Evolutionary conservation across 1,140 invertebrate genomes (phyloP), one percentile per base, ranked within the genome.

Genomic region (Halictus rubicundus): DNA sequence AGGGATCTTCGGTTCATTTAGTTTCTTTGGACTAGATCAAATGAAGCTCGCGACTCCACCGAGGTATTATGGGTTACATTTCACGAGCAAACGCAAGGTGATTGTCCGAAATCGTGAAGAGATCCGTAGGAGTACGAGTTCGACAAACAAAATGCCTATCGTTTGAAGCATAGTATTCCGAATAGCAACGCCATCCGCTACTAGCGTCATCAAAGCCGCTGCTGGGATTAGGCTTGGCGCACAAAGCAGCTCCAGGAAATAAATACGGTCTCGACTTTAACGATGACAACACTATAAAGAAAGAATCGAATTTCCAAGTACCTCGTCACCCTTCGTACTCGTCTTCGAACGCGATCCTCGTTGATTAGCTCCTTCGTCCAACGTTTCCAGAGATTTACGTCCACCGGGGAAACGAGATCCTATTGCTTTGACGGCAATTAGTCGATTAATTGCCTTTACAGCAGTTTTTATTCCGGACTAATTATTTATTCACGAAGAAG

Each of bases 231-330:
- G 52, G 32, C 27, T n/a, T 60, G 73, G 25, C 32, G 19, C 16
- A 60, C 52, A 70, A 52, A 14, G 25, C 39, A 79, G 37, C 32
- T 64, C 74, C 61, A 82, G 66, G 81, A 64, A 57, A 57, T 81
- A 57, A 57, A 57, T 57, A 23, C 59, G 59, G 49, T 27, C 46
- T 37, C 68, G 64, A 49, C 54, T 78, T 80, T 87, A 84, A 88
- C 76, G 81, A 79, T 80, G 85, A 79, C 85, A 78, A 82, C 71
- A 71, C 72, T 65, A 87, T 88, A 88, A 88, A 89, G 73, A 88
- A 88, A 89, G 73, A 88, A 85, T 82, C 63, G 76, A 88, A 85
- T 89, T 86, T 88, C 88, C 63, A 84, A 87, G 82, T 76, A 10
- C 39, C 61, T 63, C 32, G 25, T 60, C 65, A 69, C 52, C 59